Base-by-base conservation (phyloP, 2,797 vertebrate genomes). In the Chromis chromis region DNA sequence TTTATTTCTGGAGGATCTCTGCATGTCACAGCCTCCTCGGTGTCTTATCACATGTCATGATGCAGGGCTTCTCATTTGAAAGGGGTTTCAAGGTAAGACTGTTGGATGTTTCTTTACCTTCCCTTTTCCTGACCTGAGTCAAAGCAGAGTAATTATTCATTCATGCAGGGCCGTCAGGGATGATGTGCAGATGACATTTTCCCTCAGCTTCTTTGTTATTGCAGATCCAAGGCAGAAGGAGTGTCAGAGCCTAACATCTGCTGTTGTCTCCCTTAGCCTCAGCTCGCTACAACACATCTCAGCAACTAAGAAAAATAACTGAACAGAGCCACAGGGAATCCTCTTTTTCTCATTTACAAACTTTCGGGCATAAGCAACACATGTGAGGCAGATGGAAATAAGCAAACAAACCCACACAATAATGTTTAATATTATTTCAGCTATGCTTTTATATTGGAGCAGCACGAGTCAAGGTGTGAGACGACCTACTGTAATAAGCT, bases 121-220 rank as follows among this genome's bases (percentile, higher is more conserved):
- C 68, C 40, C 67, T 70, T 60, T 63, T 56, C 70, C 76, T 77
- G 74, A 74, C 78, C 85, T 9, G 61, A 90, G 84, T 88, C 83
- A 89, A 88, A 91, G 83, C 16, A 42, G 64, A 81, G 83, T 82
- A 85, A 91, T 92, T 87, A 89, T 84, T 87, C 87, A 90, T 88
- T 86, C 85, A 74, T 3, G 21, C 60, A 0, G 65, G 73, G 81
- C 78, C 57, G 44, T 84, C 82, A 28, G 78, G 87, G 89, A 88
- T 87, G 91, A 91, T 86, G 79, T 12, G 13, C 25, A 6, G 73
- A 58, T 93, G 90, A 91, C 90, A 91, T 91, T 91, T 89, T 82
- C 86, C 79, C 82, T 85, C 65, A 14, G 65, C 72, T 73, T 77
- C 81, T 91, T 92, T 93, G 90, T 89, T 91, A 88, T 73, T 70